Conservation (phyloP, 1,140 invertebrate species). For the Ips typographus region DNA sequence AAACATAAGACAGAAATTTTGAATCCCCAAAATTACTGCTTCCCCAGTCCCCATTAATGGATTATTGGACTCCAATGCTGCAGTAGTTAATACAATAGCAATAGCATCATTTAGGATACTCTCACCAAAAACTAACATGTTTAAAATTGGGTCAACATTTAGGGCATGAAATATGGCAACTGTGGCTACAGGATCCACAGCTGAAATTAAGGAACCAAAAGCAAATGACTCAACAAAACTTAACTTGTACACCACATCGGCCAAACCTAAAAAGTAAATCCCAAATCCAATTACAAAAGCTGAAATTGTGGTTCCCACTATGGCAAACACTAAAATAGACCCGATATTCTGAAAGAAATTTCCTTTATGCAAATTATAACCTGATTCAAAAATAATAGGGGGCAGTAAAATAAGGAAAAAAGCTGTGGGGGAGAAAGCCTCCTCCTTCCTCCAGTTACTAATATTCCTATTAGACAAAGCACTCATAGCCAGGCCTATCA, state of each 20-base stretch:
- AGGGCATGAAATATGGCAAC: constrained; percentile 98
- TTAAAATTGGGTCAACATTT: constrained; percentile 92
- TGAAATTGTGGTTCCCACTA: constrained; percentile 94
- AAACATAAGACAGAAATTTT: constrained; percentile 95
- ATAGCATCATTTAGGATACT: constrained; percentile 98
- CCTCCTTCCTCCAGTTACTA: constrained; percentile 93
- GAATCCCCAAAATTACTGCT: constrained; percentile 86
- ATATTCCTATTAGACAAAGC: constrained; percentile 86
- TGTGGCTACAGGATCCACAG: constrained; percentile 97
- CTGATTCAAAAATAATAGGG: constrained; percentile 98
- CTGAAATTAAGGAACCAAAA: constrained; percentile 97
- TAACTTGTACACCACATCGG: constrained; percentile 85
- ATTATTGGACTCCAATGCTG: constrained; percentile 76
- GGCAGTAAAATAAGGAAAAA: constrained; percentile 97
- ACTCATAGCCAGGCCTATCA: constrained; percentile 90
- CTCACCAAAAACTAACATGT: constrained; percentile 99
- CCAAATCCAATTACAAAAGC: constrained; percentile 93
- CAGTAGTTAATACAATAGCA: constrained; percentile 94
- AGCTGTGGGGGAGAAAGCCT: constrained; percentile 94
- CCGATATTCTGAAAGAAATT: constrained; percentile 99
- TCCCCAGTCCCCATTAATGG: constrained; percentile 72
- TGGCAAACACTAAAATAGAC: constrained; percentile 92
- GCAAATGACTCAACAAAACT: constrained; percentile 97
- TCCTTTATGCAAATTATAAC: constrained; percentile 97
- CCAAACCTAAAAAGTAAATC: constrained; percentile 89